Evolutionary conservation across 2,113 vertebrate species (phyloP), one percentile per base, ranked within the genome.

Genomic region (Proteles cristata): DNA sequence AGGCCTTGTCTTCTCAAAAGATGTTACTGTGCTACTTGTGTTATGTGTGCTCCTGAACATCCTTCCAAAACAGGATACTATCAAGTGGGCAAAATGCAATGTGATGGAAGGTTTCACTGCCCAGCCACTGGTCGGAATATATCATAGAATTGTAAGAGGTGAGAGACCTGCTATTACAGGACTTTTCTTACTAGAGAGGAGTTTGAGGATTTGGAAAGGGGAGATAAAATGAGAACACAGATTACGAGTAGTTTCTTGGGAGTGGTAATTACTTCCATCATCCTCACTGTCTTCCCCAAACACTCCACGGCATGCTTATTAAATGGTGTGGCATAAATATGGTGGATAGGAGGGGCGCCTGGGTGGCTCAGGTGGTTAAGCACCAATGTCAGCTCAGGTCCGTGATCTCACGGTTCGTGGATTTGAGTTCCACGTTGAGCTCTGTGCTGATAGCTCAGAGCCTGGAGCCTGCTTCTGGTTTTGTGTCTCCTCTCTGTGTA

Each of bases 121-220:
- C 58, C 58, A 76, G 45, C 19, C 26, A 31, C 23, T 74, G 21
- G 35, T 25, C n/a, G 28, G 28, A 82, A 83, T 76, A 12, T 6
- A 7, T 61, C 82, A 55, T 68, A 53, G 66, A 87, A 48, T 25
- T 74, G 0, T 43, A 66, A 83, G 86, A 55, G 23, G 21, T 23
- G 50, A 65, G 58, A 45, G 48, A 26, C 17, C 28, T 45, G 15
- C 85, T 82, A 48, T 93, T 43, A 69, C 2, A 84, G 35, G 94
- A 83, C 43, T 94, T 87, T 50, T 71, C 45, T 77, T 77, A 31
- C 76, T 79, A 7, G 28, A 89, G 53, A 23, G 88, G 63, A 89
- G 93, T 96, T 88, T 63, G 61, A 61, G 88, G 39, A 73, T 96
- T 83, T 93, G 73, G 48, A 93, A 96, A 94, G 35, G 53, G 90